These are phyloP conservation scores for Aricia artaxerxes DNA, from an alignment of 2,888 invertebrate genomes.

Conservation along the genomic window DNA sequence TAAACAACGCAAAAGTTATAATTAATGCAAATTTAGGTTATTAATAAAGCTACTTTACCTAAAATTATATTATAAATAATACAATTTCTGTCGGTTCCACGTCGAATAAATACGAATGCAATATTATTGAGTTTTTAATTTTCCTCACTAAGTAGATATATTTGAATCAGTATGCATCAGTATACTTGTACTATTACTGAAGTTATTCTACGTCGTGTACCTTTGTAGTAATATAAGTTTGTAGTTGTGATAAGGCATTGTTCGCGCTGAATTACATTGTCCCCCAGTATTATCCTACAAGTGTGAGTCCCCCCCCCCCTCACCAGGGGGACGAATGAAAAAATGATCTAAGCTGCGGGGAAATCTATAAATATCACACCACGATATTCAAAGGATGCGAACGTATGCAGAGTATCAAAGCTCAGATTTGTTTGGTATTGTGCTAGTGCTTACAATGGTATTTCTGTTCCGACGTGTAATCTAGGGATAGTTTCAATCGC, in stretches of 20 bases:
- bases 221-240: slow-evolving; percentile 40
- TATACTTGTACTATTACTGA: background rate
- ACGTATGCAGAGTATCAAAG: background rate
- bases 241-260: slow-evolving; percentile 58
- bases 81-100: background rate
- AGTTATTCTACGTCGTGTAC: background rate
- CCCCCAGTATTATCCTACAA: slow-evolving; percentile 50
- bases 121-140: background rate
- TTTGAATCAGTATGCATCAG: background rate
- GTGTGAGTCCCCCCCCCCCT: slow-evolving; percentile 40
- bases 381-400: background rate
- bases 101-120: background rate
- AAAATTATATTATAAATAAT: too few species aligned
- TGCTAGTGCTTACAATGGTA: slow-evolving; percentile 7
- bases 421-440: background rate
- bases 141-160: background rate
- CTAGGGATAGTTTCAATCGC: background rate
- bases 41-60: too few species aligned
- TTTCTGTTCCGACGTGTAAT: background rate
- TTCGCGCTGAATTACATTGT: slow-evolving; percentile 61
- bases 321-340: slow-evolving; percentile 36
- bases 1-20: too few species aligned
- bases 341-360: slow-evolving; percentile 29
- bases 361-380: slow-evolving; percentile 20
- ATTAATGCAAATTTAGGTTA: too few species aligned